Evolutionary conservation across 2,888 invertebrate genomes (phyloP), one percentile per base, ranked within the genome.

Genomic region (Eueremaeus valkanovi): DNA sequence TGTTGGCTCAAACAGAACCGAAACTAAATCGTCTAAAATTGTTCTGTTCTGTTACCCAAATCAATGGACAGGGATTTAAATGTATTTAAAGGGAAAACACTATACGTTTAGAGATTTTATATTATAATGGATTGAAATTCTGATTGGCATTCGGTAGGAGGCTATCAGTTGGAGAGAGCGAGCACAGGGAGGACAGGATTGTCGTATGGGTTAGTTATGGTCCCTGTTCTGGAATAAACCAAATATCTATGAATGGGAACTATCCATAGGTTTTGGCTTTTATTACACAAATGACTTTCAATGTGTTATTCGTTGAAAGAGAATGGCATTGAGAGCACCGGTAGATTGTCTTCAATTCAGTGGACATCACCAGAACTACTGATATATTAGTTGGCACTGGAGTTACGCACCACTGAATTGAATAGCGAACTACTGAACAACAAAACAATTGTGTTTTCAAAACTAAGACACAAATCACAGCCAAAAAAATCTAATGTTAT

Each of bases 11-110:
- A 31, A 6, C 3, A n/a, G 63, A 5, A 63, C 63, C 63, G 63
- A 63, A 63, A 29, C 63, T 31, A 33, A 63, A 33, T 9, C 9
- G 21, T 24, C 8, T 55, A 24, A 21, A 55, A 27, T 3, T 18
- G 9, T 31, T 31, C 33, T 63, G 36, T 36, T 36, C 36, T 36
- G 6, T 13, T 31, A 31, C 27, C 11, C 3, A 63, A 63, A 63
- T 31, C 63, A 63, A 63, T 31, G 33, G 63, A 18, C 58, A 58
- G 63, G 27, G 63, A 63, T 63, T 63, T 63, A 63, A 63, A 63
- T 18, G 33, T 31, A 5, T 29, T 63, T 63, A 63, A 63, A 63
- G 33, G 63, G 63, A 63, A 58, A 58, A 24, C 3, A 18, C 24
- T 58, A 3, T 45, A 45, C 45, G 16, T 18, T 55, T 8, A 55